These are phyloP conservation scores for Mythimna pallens DNA, from an alignment of 2,888 invertebrate species.

Conservation along the genomic window DNA sequence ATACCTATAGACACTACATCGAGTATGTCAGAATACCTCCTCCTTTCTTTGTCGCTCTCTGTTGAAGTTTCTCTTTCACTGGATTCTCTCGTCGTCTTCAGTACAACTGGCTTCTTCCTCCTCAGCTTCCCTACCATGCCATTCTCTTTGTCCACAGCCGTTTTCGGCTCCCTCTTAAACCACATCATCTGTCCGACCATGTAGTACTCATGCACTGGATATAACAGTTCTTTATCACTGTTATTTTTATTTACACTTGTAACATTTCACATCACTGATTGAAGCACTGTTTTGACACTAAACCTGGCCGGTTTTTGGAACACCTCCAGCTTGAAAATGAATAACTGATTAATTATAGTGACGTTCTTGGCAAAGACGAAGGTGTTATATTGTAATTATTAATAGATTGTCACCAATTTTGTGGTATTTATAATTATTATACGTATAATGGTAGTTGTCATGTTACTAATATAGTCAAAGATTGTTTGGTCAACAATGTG, in stretches of 20 bases:
- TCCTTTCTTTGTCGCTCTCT: conserved; percentile 86
- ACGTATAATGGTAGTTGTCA: conserved; percentile 20
- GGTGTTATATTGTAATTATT: conserved; percentile 44
- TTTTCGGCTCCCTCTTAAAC: conserved; percentile 87
- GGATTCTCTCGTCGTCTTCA: conserved; percentile 86
- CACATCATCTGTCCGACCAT: conserved; percentile 84
- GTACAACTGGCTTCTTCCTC: conserved; percentile 82
- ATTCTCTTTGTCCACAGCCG: conserved; percentile 83
- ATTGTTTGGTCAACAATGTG: conserved; percentile 50
- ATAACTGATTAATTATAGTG: conserved; percentile 63
- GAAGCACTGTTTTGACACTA: conserved; percentile 47
- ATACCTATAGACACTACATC: conserved; percentile 86
- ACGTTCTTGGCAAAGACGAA: conserved; percentile 67
- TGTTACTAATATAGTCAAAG: conserved; percentile 33
- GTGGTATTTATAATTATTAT: conserved; percentile 48
- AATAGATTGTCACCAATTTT: conserved; percentile 65
- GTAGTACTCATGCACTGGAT: conserved; percentile 52
- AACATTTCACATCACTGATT: conserved; percentile 44
- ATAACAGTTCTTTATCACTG: conserved; percentile 47
- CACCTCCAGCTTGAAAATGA: conserved; percentile 60
- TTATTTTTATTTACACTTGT: conserved; percentile 46
- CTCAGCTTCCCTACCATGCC: conserved; percentile 82
- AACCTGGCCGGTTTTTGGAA: conserved; percentile 52
- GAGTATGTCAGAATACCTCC: conserved; percentile 86
- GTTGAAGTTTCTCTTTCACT: conserved; percentile 87